Percentiles rank a stretch among this genome's conserved stretches.
Evolutionary conservation across 2,888 invertebrate species (phyloP).

Genomic region (Geotrupes spiniger): DNA sequence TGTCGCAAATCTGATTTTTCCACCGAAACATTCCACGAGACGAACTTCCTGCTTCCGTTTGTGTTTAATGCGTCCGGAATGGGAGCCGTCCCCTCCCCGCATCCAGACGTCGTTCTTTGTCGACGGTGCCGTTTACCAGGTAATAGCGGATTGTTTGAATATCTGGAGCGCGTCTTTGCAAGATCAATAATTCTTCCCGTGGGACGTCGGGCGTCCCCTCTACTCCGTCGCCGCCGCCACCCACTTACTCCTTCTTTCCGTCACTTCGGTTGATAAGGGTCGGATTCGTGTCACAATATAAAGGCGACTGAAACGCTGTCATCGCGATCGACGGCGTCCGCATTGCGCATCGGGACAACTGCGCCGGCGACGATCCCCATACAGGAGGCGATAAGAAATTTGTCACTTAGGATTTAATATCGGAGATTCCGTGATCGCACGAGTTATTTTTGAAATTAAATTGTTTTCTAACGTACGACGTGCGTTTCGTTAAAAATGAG

Average conservation of each 20-base stretch:
- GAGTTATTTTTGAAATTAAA: too few relatives aligned
- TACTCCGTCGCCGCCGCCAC: conserved; percentile 2
- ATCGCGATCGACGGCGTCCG: conserved; percentile 14
- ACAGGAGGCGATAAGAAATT: too few relatives aligned
- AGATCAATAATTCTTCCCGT: conserved; percentile 32
- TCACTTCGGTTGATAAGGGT: conserved; percentile 46
- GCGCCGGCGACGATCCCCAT: conserved; percentile 11
- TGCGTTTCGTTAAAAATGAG: too few relatives aligned
- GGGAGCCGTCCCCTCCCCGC: too few relatives aligned
- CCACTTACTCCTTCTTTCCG: background rate
- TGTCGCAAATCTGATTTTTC: too few relatives aligned
- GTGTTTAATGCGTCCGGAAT: too few relatives aligned
- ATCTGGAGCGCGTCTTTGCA: conserved; percentile 25
- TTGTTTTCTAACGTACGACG: too few relatives aligned
- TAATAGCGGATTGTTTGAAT: conserved; percentile 31
- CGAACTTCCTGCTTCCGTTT: too few relatives aligned
- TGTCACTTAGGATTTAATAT: too few relatives aligned
- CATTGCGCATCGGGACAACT: conserved; percentile 24
- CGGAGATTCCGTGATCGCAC: too few relatives aligned
- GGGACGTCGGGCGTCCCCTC: conserved; percentile 24
- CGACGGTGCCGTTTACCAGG: conserved; percentile 17
- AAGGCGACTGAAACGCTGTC: conserved; percentile 15
- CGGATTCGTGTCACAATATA: conserved; percentile 45
- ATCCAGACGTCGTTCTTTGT: conserved; percentile 1
- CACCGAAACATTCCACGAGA: too few relatives aligned